Evolutionary conservation across 2,797 vertebrate genomes (phyloP).

Genomic region (Chelmon rostratus): DNA sequence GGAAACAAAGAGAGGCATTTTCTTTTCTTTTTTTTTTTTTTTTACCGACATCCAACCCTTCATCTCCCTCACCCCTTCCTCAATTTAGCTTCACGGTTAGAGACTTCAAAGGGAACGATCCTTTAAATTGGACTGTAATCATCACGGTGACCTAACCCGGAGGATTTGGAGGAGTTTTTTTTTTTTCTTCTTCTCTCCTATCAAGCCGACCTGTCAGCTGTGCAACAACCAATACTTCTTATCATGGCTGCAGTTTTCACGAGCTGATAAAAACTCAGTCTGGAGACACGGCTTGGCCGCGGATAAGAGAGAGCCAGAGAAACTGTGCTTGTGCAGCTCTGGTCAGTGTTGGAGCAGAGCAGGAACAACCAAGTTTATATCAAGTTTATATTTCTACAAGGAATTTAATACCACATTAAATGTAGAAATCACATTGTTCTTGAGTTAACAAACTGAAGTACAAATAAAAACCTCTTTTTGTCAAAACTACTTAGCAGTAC

Average conservation of each 20-base stretch:
- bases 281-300: constrained; percentile 66
- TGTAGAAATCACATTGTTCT: constrained; percentile 38
- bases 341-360: constrained; percentile 39
- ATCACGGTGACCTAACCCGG: constrained; percentile 54
- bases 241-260: constrained; percentile 73
- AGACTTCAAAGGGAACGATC: constrained; percentile 68
- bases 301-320: constrained; percentile 60
- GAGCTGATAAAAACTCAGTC: constrained; percentile 73
- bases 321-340: constrained; percentile 54
- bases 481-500: constrained; percentile 23
- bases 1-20: constrained; percentile 26
- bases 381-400: too few relatives aligned
- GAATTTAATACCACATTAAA: constrained; percentile 45
- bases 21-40: constrained; percentile 2
- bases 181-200: constrained; percentile 37
- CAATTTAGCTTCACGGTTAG: constrained; percentile 48
- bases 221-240: constrained; percentile 75
- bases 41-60: constrained; percentile 16
- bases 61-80: constrained; percentile 19
- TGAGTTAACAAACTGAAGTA: constrained; percentile 16
- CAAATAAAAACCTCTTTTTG: constrained; percentile 7
- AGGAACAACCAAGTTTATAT: too few relatives aligned
- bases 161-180: constrained; percentile 52
- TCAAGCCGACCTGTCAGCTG: constrained; percentile 75
- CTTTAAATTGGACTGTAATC: constrained; percentile 73